Conservation (phyloP, 2,113 vertebrate species). For the Gavia stellata region DNA sequence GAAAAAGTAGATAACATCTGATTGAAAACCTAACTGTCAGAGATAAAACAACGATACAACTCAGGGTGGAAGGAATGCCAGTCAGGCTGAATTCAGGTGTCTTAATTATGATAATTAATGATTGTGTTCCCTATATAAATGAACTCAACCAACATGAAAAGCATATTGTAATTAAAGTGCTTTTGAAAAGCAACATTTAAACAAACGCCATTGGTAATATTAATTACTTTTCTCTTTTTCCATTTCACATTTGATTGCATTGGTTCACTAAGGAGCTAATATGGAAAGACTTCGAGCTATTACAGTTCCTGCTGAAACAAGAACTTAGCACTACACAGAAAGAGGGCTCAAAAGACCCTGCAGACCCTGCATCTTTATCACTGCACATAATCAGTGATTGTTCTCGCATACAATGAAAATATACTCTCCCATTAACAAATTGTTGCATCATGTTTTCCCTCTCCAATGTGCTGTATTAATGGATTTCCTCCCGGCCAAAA, state of each 20-base stretch:
- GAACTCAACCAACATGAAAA: constrained; percentile 76
- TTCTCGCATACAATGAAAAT: neutral
- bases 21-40: constrained; percentile 75
- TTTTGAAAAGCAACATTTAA: constrained; percentile 73
- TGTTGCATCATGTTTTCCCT: neutral
- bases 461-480: neutral
- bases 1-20: constrained; percentile 77
- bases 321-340: neutral
- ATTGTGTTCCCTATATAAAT: constrained; percentile 75
- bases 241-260: constrained; percentile 55
- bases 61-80: constrained; percentile 65
- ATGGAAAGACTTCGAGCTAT: neutral
- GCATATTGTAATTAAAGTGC: constrained; percentile 77
- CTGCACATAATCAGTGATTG: neutral
- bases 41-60: constrained; percentile 77
- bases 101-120: constrained; percentile 82
- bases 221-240: constrained; percentile 60
- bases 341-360: neutral
- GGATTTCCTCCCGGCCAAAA: neutral
- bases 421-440: neutral
- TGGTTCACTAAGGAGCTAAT: constrained; percentile 20
- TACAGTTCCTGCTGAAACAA: neutral
- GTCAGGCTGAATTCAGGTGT: constrained; percentile 75
- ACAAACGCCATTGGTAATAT: constrained; percentile 70
- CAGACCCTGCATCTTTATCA: neutral